phyloP scores from a whole-genome alignment of 1,140 invertebrate species.

The Coptotermes formosanus region DNA sequence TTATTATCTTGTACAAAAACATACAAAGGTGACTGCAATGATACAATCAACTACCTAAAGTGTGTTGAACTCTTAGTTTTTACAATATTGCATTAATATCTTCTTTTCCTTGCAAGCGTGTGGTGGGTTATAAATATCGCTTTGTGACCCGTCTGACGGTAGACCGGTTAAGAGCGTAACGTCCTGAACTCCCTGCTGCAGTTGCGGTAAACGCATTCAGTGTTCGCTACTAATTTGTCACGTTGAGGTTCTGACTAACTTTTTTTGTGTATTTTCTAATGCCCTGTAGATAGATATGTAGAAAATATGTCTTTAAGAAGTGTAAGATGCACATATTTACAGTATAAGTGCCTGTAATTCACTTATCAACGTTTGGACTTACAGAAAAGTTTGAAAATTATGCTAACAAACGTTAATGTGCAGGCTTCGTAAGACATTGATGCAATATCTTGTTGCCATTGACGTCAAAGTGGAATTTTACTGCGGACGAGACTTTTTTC shows the following conservation, averaged over 20 bases:
- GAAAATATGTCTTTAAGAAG: neutral
- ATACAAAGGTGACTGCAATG: neutral
- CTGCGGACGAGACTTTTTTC: neutral
- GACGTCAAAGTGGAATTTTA: neutral
- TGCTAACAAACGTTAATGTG: neutral
- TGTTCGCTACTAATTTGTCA: neutral
- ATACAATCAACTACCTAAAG: neutral
- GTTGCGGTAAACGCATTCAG: neutral
- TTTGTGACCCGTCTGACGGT: neutral
- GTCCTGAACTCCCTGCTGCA: neutral
- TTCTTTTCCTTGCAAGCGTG: neutral
- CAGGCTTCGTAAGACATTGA: neutral
- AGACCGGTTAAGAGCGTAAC: neutral
- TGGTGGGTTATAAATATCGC: neutral
- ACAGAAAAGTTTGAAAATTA: neutral
- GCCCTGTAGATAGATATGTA: neutral
- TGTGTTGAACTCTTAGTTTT: neutral
- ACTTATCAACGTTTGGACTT: neutral
- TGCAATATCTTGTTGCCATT: conserved; percentile 6
- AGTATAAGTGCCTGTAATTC: neutral
- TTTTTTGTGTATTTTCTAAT: conserved; percentile 10
- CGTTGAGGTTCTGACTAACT: neutral
- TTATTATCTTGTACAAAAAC: conserved; percentile 3
- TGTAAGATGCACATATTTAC: neutral
- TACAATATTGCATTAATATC: conserved; percentile 11